Evolutionary conservation across 2,888 invertebrate species (phyloP), one percentile per base, ranked within the genome.

Genomic region (Ethmia dodecea): DNA sequence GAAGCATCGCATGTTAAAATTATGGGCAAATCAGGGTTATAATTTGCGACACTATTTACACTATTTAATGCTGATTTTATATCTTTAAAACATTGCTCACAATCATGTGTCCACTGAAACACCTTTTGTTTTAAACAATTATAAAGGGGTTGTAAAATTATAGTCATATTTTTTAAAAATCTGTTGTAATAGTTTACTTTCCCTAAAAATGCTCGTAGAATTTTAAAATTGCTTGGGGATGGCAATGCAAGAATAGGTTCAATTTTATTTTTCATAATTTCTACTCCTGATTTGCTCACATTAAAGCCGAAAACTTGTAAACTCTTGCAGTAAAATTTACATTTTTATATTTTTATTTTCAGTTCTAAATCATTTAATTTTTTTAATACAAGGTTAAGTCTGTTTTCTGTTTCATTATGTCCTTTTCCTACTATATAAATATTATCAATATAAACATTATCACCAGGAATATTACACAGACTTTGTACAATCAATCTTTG

Each of bases 1-100:
- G 45, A 37, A 1, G 45, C 33, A 27, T 45, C 40, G 38, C 40
- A 45, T 6, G 39, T 35, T 14, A 39, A 31, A 9, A 42, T 40
- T 9, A 36, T 3, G 1, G 36, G 16, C 6, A 31, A 26, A 8
- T 35, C 9, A 3, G 35, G 31, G 11, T 35, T 11, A 13, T 27
- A 35, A 27, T 35, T 25, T n/a, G n/a, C 8, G n/a, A 35, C n/a
- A 6, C 16, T 31, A 3, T 18, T n/a, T 1, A 13, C 15, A 13
- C 2, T 10, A 12, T 16, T 12, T 11, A 35, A 13, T 24, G 11
- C 12, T 16, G 15, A 5, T 25, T 16, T 18, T 5, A 28, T 14
- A 5, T 5, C 2, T n/a, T 9, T 4, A 16, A 29, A 29, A 15
- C 16, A 6, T 2, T 10, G 4, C 2, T 29, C 16, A 16, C 29